Percentiles rank a stretch among this genome's conserved stretches.
phyloP scores from a whole-genome alignment of 2,797 vertebrate genomes.

The Tarsius wallacei region DNA sequence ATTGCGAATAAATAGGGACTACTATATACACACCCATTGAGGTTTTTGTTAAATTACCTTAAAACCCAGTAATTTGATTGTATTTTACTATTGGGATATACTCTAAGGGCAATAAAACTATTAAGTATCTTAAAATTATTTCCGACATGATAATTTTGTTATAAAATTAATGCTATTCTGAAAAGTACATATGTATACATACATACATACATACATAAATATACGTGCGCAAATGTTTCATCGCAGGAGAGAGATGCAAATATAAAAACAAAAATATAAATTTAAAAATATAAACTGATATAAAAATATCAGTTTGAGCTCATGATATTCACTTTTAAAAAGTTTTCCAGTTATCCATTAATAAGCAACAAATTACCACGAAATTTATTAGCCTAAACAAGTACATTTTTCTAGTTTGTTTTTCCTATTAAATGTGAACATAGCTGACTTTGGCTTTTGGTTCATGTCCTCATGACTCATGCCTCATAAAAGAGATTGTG shows the following conservation, averaged over 20 bases:
- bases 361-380: background rate
- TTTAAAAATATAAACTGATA: background rate
- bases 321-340: background rate
- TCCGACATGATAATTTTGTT: background rate
- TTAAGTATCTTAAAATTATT: background rate
- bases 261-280: background rate
- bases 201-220: too few relatives aligned
- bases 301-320: background rate
- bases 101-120: background rate
- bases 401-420: background rate
- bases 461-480: background rate
- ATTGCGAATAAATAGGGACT: too few relatives aligned
- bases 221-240: background rate
- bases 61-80: background rate
- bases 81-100: background rate
- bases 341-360: background rate
- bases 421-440: background rate
- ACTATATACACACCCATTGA: too few relatives aligned
- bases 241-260: background rate
- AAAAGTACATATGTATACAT: too few relatives aligned
- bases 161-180: background rate
- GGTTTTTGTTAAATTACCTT: background rate
- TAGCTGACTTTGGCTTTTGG: background rate
- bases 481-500: background rate
- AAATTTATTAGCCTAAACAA: background rate